A percentile compares a stretch with the other conserved stretches of the same genome.
Conservation (phyloP, 1,140 invertebrate genomes). For the Oedothorax gibbosus region DNA sequence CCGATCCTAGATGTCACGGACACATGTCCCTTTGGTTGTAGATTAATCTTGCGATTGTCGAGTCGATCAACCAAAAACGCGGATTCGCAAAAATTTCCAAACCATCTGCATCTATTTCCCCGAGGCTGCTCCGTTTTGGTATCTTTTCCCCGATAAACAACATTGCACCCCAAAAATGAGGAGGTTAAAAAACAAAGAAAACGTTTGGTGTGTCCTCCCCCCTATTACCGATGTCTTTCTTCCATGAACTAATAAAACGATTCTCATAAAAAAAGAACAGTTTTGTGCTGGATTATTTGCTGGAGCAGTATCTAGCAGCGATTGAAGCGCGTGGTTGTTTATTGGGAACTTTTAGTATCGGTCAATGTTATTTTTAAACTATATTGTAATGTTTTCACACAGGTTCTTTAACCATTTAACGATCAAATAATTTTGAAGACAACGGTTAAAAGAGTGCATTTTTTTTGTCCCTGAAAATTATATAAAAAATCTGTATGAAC, state of each 20-base stretch:
- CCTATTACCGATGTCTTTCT: not conserved
- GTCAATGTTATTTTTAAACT: no score
- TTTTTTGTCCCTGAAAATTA: no score
- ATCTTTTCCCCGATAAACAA: conserved; percentile 48
- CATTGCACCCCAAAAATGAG: conserved; percentile 31
- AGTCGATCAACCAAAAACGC: conserved; percentile 57
- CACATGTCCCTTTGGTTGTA: conserved; percentile 30
- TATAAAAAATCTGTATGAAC: no score
- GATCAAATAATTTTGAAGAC: no score
- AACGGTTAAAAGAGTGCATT: no score
- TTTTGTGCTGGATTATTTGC: no score
- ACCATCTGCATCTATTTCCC: conserved; percentile 25
- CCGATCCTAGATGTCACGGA: conserved; percentile 32
- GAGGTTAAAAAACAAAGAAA: not conserved
- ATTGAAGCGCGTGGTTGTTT: no score
- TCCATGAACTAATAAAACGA: conserved; percentile 16
- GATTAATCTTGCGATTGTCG: conserved; percentile 53
- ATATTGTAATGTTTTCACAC: no score
- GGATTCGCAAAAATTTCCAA: conserved; percentile 60
- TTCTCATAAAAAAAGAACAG: not conserved
- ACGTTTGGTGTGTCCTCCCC: not conserved
- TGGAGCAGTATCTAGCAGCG: no score
- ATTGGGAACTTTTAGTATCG: no score
- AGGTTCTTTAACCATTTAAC: no score
- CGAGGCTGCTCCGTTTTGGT: conserved; percentile 17